A percentile compares a stretch with the other conserved stretches of the same genome.
These are phyloP conservation scores for Gnathonemus echidnorhynchus DNA, from an alignment of 2,113 vertebrate species.

Conservation along the genomic window DNA sequence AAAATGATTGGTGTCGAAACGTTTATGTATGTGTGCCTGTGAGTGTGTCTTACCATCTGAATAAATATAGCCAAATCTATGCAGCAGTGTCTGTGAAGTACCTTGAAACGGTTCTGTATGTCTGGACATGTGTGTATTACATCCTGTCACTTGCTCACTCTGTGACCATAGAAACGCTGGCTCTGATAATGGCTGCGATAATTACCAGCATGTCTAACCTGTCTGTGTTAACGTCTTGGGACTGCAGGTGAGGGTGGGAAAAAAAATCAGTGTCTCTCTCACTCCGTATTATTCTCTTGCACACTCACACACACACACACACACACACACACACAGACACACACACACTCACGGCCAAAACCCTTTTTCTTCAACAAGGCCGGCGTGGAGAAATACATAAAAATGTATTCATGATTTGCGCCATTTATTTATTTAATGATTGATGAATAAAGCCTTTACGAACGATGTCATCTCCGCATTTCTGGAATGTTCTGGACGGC, in stretches of 20 bases:
- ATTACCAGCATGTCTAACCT: constrained; percentile 16
- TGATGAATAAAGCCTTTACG: constrained; percentile 43
- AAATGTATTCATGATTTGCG: constrained; percentile 1
- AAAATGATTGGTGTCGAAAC: background rate
- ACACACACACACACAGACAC: background rate
- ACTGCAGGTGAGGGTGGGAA: background rate
- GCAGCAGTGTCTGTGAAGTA: background rate
- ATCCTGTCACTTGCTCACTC: background rate
- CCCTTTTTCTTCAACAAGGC: background rate
- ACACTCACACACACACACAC: background rate
- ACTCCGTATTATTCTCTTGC: background rate
- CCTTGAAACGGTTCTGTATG: background rate
- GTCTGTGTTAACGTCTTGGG: background rate
- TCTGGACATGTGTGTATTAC: background rate
- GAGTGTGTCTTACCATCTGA: background rate
- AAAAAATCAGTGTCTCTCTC: background rate
- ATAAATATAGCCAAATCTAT: background rate
- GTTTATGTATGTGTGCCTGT: background rate
- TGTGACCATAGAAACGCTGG: constrained; percentile 9
- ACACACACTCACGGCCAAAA: background rate
- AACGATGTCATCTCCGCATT: constrained; percentile 42
- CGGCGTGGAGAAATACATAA: background rate
- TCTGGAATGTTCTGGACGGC: constrained; percentile 42
- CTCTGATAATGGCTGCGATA: constrained; percentile 3
- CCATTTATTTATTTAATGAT: constrained; percentile 40